These are phyloP conservation scores for Hybognathus amarus DNA, from an alignment of 2,797 vertebrate species.

Conservation along the genomic window DNA sequence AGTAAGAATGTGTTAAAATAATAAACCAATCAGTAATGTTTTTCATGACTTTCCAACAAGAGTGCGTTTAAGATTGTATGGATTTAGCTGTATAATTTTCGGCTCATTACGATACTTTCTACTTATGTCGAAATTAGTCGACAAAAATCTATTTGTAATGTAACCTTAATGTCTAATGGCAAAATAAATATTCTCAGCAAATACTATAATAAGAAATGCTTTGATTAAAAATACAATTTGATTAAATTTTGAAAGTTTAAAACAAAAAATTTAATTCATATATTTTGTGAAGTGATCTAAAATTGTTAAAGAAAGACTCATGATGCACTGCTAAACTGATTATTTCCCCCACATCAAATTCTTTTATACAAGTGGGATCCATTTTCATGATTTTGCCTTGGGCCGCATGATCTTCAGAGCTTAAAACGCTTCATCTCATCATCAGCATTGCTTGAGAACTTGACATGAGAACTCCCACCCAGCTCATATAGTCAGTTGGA, in stretches of 20 bases:
- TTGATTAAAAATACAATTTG: neutral
- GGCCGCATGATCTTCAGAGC: neutral
- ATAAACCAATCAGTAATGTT: neutral
- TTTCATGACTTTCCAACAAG: neutral
- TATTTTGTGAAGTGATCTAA: neutral
- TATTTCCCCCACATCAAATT: neutral
- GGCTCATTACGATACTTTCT: neutral
- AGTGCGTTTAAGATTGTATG: neutral
- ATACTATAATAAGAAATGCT: neutral
- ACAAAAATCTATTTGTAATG: neutral
- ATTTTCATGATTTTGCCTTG: neutral
- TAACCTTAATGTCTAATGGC: neutral
- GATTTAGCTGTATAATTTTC: neutral
- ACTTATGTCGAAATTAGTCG: neutral
- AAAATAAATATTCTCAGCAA: neutral
- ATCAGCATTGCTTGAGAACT: neutral
- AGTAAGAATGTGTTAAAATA: neutral
- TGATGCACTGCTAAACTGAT: neutral
- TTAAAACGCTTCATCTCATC: slow-evolving; percentile 2
- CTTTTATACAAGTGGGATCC: neutral
- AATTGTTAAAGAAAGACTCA: neutral
- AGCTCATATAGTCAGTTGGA: neutral
- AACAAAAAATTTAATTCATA: neutral
- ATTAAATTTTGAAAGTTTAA: neutral
- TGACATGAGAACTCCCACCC: neutral